phyloP scores from a whole-genome alignment of 2,113 vertebrate genomes.

The Pseudopodoces humilis region DNA sequence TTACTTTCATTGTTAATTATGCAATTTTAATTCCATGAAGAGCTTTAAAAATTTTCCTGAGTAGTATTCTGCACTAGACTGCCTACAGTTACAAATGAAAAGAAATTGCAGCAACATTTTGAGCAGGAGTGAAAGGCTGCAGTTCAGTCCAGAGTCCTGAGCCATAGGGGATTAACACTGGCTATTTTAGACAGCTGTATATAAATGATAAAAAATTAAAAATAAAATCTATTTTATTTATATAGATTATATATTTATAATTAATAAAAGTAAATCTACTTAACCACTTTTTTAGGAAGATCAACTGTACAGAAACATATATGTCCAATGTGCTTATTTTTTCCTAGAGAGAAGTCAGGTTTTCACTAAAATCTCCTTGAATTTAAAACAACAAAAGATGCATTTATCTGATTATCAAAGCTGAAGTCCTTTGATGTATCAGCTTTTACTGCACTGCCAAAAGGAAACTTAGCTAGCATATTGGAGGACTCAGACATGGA shows the following conservation, averaged over 20 bases:
- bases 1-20: background rate
- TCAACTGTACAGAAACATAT: background rate
- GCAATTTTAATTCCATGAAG: background rate
- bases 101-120: background rate
- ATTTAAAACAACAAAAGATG: background rate
- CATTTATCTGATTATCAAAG: background rate
- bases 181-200: background rate
- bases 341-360: background rate
- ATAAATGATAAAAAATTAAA: background rate
- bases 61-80: background rate
- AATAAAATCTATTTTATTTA: background rate
- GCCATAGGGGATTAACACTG: background rate
- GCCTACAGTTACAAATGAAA: background rate
- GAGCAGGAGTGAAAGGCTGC: background rate
- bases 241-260: too few relatives aligned
- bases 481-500: background rate
- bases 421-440: background rate
- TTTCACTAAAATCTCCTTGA: background rate
- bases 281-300: background rate
- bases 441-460: background rate
- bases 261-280: background rate
- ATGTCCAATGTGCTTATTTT: background rate
- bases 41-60: background rate
- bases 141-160: background rate
- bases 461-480: background rate